These are phyloP conservation scores for Reinhardtius hippoglossoides DNA, from an alignment of 2,113 vertebrate genomes.

Conservation along the genomic window DNA sequence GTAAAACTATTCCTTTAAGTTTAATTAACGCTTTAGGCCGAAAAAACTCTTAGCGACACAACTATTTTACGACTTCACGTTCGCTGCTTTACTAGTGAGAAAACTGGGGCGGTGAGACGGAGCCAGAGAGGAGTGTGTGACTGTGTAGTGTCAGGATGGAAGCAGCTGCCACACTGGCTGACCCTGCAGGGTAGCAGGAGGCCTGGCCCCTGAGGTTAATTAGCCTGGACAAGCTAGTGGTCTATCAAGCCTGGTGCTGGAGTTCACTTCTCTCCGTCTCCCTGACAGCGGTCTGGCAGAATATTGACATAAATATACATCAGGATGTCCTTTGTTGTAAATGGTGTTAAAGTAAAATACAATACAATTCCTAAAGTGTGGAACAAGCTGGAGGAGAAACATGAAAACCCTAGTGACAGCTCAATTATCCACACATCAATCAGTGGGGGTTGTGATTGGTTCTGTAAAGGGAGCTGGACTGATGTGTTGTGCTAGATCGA, in stretches of 20 bases:
- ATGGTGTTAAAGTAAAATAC: constrained; percentile 78
- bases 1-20: too few species aligned
- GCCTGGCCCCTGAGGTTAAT: constrained; percentile 77
- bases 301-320: constrained; percentile 78
- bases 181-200: constrained; percentile 73
- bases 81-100: background rate
- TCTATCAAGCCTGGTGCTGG: constrained; percentile 56
- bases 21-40: background rate
- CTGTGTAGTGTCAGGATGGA: constrained; percentile 37
- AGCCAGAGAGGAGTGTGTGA: constrained; percentile 26
- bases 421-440: constrained; percentile 84
- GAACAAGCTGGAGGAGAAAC: constrained; percentile 62
- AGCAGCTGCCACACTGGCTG: constrained; percentile 65
- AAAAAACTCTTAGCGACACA: background rate
- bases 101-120: background rate
- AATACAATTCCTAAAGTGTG: constrained; percentile 75
- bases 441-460: constrained; percentile 75
- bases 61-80: background rate
- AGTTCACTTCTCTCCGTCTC: constrained; percentile 63
- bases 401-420: constrained; percentile 76
- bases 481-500: constrained; percentile 78
- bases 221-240: constrained; percentile 73
- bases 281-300: constrained; percentile 66
- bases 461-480: constrained; percentile 72
- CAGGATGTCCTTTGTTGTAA: constrained; percentile 75